Evolutionary conservation across 92 coral and sea anemone genomes (phyloP).

Genomic region (Palythoa heliodiscus): DNA sequence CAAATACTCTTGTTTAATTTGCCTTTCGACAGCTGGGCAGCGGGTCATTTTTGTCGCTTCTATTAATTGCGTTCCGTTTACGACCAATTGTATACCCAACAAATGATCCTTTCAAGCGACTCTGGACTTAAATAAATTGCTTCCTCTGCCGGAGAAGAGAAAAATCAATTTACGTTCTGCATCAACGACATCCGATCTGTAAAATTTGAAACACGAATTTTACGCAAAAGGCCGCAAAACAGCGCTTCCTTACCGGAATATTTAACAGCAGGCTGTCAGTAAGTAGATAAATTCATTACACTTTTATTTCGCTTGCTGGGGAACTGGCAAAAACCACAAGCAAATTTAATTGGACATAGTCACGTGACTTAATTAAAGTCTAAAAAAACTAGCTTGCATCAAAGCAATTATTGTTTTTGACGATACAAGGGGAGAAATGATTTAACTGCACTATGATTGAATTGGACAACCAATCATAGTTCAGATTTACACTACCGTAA

Average conservation of each 20-base stretch:
- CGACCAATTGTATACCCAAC: conserved; percentile 82
- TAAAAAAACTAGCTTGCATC: conserved; percentile 67
- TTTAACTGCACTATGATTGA: conserved; percentile 76
- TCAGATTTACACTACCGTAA: conserved; percentile 60
- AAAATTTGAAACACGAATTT: conserved; percentile 39
- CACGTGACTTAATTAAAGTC: conserved; percentile 91
- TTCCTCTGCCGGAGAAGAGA: conserved; percentile 63
- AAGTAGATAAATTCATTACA: conserved; percentile 55
- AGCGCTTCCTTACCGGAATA: conserved; percentile 53
- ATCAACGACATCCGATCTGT: conserved; percentile 55
- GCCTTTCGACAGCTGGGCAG: conserved; percentile 77
- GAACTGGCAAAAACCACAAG: conserved; percentile 65
- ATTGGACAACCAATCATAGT: conserved; percentile 67
- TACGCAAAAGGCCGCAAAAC: conserved; percentile 36
- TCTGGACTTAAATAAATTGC: conserved; percentile 86
- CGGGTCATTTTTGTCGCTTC: conserved; percentile 75
- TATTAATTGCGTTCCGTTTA: conserved; percentile 94
- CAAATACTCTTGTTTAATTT: conserved; percentile 76
- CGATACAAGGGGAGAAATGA: conserved; percentile 82
- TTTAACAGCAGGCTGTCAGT: conserved; percentile 61
- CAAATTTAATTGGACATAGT: conserved; percentile 60
- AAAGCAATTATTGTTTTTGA: conserved; percentile 67
- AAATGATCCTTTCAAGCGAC: conserved; percentile 88
- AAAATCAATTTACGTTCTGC: conserved; percentile 57
- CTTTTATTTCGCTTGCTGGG: conserved; percentile 56